Percentiles rank a stretch among this genome's conserved stretches.
These are phyloP conservation scores for Pterophyllum scalare DNA, from an alignment of 2,113 vertebrate genomes.

Conservation along the genomic window DNA sequence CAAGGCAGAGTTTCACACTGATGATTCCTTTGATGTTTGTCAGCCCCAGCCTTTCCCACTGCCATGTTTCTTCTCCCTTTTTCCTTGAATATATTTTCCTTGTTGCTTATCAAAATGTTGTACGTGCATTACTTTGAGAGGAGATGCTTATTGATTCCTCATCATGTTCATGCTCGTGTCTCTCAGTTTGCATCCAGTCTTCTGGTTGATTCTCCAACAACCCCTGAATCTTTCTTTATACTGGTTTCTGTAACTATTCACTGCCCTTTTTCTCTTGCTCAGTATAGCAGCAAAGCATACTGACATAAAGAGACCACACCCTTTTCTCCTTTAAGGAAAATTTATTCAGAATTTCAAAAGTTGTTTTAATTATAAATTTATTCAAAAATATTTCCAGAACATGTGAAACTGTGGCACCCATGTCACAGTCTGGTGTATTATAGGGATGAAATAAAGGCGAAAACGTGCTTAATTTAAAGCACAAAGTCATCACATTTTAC, in stretches of 20 bases:
- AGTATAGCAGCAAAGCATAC: conserved; percentile 45
- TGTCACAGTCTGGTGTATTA: conserved; percentile 5
- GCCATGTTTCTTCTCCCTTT: conserved; percentile 2
- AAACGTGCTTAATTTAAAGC: background rate
- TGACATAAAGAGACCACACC: background rate
- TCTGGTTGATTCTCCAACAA: conserved; percentile 7
- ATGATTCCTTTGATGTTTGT: conserved; percentile 67
- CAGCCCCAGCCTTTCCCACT: conserved; percentile 10
- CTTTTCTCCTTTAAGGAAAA: too few relatives aligned
- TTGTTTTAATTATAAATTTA: too few relatives aligned
- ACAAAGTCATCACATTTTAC: background rate
- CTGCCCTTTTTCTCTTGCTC: background rate
- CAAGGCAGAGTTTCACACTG: conserved; percentile 65
- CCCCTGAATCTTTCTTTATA: background rate
- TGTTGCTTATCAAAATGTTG: background rate
- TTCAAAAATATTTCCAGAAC: too few relatives aligned
- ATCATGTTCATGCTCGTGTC: conserved; percentile 7
- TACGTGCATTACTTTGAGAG: conserved; percentile 36
- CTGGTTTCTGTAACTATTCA: background rate
- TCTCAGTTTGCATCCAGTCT: conserved; percentile 29
- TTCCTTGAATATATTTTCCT: conserved; percentile 18
- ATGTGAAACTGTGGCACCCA: too few relatives aligned
- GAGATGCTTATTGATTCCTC: conserved; percentile 43
- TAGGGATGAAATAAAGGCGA: too few relatives aligned
- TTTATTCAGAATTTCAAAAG: too few relatives aligned